phyloP scores from a whole-genome alignment of 2,888 invertebrate genomes.

The Ophioninae sp. region DNA sequence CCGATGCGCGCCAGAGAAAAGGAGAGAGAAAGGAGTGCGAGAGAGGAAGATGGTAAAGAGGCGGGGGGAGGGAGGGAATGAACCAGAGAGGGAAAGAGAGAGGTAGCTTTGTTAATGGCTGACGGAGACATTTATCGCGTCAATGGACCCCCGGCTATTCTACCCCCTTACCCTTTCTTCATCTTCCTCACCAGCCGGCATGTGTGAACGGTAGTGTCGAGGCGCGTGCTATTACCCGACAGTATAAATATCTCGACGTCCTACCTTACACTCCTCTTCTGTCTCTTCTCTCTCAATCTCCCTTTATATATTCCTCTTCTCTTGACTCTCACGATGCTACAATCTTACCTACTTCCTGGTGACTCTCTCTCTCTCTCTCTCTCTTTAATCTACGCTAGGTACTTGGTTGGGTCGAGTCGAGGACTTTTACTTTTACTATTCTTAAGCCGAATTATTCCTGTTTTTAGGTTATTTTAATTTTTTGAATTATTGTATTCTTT shows the following conservation, averaged over 20 bases:
- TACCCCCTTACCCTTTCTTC: conserved; percentile 69
- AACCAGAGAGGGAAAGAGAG: conserved; percentile 29
- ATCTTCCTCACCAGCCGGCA: not conserved
- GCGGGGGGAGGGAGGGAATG: not conserved
- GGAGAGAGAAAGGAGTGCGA: not conserved
- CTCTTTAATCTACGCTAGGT: too few relatives aligned
- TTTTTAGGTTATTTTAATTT: too few relatives aligned
- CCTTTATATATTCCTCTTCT: conserved; percentile 32
- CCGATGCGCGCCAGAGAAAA: conserved; percentile 25
- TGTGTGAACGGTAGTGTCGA: conserved; percentile 48
- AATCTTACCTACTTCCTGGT: conserved; percentile 23
- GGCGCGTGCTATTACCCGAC: conserved; percentile 68
- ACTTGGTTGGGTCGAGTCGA: too few relatives aligned
- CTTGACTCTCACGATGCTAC: conserved; percentile 26
- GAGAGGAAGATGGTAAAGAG: not conserved
- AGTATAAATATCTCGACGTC: conserved; percentile 73
- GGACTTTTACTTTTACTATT: too few relatives aligned
- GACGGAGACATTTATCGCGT: conserved; percentile 76
- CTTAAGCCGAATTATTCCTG: too few relatives aligned
- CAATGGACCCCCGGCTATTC: conserved; percentile 74
- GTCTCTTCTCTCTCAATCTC: conserved; percentile 46
- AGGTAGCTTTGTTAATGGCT: conserved; percentile 74
- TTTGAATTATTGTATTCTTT: too few relatives aligned
- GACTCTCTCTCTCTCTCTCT: not conserved
- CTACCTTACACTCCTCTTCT: conserved; percentile 36